Evolutionary conservation across 2,888 invertebrate genomes (phyloP).

Genomic region (Fragum whitleyi): DNA sequence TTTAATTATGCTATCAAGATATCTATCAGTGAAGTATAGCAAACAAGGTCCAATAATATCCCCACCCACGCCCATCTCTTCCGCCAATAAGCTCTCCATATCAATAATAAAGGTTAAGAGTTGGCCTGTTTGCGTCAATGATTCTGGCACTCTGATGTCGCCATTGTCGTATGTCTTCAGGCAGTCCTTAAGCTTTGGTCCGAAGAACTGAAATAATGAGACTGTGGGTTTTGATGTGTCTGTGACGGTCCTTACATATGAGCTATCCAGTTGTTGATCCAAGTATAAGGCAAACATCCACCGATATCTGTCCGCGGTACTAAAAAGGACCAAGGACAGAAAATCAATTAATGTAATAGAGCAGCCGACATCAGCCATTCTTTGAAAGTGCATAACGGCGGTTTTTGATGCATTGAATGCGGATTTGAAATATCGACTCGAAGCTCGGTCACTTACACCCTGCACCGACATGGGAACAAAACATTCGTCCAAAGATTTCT

Average conservation of each 20-base stretch:
- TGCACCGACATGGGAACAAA: neutral
- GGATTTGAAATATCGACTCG: neutral
- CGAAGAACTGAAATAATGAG: neutral
- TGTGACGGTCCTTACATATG: neutral
- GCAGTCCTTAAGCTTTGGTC: neutral
- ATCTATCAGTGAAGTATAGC: neutral
- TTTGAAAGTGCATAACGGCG: neutral
- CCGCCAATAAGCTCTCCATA: neutral
- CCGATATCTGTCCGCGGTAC: neutral
- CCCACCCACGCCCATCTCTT: neutral
- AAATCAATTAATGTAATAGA: neutral
- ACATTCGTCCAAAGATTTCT: neutral
- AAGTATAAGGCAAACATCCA: slow-evolving; percentile 23
- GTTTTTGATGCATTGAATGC: neutral
- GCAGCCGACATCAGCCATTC: neutral
- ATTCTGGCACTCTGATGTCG: neutral
- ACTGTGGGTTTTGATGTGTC: neutral
- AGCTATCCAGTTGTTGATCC: slow-evolving; percentile 15
- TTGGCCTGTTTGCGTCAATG: neutral
- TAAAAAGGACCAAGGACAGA: neutral
- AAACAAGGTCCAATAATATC: neutral
- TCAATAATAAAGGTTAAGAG: neutral
- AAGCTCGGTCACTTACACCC: neutral
- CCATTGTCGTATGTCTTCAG: neutral
- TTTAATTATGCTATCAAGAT: no score